Evolutionary conservation across 30 jellyfish, hydroid and myxozoan species (phyloP).

Genomic region (Hydractinia symbiolongicarpus): DNA sequence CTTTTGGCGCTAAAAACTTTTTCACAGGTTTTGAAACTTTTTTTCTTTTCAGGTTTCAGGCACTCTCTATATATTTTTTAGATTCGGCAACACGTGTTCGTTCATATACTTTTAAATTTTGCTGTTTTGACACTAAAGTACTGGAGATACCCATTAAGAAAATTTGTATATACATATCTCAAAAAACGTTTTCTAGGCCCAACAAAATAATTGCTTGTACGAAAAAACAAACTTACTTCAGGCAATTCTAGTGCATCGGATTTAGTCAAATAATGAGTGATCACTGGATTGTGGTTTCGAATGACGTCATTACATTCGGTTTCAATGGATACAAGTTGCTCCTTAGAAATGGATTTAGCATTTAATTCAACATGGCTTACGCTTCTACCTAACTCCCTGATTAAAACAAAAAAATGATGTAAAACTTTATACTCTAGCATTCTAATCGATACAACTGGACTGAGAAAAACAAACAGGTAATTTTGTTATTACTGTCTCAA

Average conservation of each 20-base stretch:
- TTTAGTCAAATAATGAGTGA: constrained; percentile 66
- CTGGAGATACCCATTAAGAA: no score
- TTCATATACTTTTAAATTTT: no score
- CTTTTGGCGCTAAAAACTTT: no score
- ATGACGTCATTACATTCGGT: constrained; percentile 54
- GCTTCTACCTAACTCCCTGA: constrained; percentile 35
- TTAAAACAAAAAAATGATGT: constrained; percentile 3
- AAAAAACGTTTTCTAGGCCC: neutral
- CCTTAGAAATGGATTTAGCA: constrained; percentile 52
- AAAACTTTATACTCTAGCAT: neutral
- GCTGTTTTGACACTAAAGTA: no score
- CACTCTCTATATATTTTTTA: no score
- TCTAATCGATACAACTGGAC: neutral
- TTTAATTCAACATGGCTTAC: constrained; percentile 56
- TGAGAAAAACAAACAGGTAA: neutral
- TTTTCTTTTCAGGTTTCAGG: no score
- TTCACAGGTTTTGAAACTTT: no score
- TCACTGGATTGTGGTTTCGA: constrained; percentile 43
- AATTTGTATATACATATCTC: no score
- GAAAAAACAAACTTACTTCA: constrained; percentile 32
- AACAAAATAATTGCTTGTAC: neutral
- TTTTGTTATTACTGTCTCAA: neutral
- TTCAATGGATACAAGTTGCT: constrained; percentile 59
- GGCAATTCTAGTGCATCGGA: constrained; percentile 70
- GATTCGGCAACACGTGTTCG: no score